Evolutionary conservation across 2,113 vertebrate species (phyloP).

Genomic region (Dipodomys ordii): DNA sequence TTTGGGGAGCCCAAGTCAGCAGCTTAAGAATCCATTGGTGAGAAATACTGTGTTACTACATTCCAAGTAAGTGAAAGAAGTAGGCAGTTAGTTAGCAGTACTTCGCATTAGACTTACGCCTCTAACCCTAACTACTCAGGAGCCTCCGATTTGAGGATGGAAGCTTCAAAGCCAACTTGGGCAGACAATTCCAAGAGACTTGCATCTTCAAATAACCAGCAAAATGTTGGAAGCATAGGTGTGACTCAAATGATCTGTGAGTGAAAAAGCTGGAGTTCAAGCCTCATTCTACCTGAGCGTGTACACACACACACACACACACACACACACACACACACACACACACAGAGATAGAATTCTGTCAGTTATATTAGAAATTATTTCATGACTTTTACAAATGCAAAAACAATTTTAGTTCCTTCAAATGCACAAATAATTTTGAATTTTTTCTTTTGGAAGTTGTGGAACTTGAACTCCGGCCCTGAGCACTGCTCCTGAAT

Average conservation of each 20-base stretch:
- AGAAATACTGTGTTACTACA: neutral
- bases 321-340: neutral
- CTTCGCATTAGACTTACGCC: neutral
- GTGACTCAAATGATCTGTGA: too few relatives aligned
- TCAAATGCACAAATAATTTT: neutral
- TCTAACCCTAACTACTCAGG: too few relatives aligned
- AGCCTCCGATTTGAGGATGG: too few relatives aligned
- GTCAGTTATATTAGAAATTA: neutral
- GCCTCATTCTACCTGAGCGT: neutral
- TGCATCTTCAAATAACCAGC: too few relatives aligned
- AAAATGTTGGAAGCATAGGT: too few relatives aligned
- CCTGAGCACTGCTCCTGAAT: too few relatives aligned
- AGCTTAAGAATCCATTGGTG: neutral
- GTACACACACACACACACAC: neutral
- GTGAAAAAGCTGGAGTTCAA: too few relatives aligned
- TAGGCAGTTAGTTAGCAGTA: neutral
- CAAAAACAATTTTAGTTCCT: neutral
- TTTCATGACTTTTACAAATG: conserved; percentile 6
- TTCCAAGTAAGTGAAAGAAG: conserved; percentile 25
- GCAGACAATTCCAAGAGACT: too few relatives aligned
- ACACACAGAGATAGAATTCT: neutral
- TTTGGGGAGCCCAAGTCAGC: neutral
- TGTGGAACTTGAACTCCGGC: too few relatives aligned
- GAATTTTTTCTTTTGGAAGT: neutral
- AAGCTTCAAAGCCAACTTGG: too few relatives aligned